These are phyloP conservation scores for Drosophila bifasciata DNA, from an alignment of 1,140 invertebrate species.

Conservation along the genomic window DNA sequence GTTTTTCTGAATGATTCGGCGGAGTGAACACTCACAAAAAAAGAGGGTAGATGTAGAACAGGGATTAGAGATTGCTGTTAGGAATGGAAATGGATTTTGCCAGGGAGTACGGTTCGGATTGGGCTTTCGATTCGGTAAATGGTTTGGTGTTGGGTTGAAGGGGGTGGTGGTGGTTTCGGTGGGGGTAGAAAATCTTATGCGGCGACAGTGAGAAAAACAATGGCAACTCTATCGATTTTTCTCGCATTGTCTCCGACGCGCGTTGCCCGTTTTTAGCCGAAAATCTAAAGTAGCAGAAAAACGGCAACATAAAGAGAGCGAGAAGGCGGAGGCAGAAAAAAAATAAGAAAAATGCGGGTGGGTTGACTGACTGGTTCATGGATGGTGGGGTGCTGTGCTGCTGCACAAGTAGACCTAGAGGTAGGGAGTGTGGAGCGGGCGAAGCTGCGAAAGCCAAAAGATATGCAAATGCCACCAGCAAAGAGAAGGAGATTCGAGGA, in stretches of 20 bases:
- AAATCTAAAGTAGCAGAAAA: constrained; percentile 74
- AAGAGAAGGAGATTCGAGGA: constrained; percentile 35
- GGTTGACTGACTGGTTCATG: constrained; percentile 38
- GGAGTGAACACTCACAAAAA: not conserved
- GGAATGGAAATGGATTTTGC: no score
- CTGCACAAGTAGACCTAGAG: not conserved
- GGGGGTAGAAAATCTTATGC: constrained; percentile 51
- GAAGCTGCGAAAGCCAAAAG: constrained; percentile 60
- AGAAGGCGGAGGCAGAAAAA: constrained; percentile 28
- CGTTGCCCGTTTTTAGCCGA: constrained; percentile 55
- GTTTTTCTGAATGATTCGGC: not conserved
- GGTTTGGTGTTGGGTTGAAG: not conserved
- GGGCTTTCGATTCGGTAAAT: no score
- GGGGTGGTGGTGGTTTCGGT: constrained; percentile 16
- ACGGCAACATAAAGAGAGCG: constrained; percentile 27
- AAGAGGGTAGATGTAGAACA: not conserved
- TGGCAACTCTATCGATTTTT: constrained; percentile 79
- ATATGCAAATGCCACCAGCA: constrained; percentile 68
- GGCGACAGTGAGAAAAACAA: constrained; percentile 57
- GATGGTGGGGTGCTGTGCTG: not conserved
- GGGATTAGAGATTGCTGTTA: not conserved
- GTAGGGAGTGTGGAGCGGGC: constrained; percentile 2
- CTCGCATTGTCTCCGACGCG: constrained; percentile 64
- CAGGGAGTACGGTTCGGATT: no score
- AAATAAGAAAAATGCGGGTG: constrained; percentile 59